These are phyloP conservation scores for Aegithalos caudatus DNA, from an alignment of 2,113 vertebrate species.

Conservation along the genomic window DNA sequence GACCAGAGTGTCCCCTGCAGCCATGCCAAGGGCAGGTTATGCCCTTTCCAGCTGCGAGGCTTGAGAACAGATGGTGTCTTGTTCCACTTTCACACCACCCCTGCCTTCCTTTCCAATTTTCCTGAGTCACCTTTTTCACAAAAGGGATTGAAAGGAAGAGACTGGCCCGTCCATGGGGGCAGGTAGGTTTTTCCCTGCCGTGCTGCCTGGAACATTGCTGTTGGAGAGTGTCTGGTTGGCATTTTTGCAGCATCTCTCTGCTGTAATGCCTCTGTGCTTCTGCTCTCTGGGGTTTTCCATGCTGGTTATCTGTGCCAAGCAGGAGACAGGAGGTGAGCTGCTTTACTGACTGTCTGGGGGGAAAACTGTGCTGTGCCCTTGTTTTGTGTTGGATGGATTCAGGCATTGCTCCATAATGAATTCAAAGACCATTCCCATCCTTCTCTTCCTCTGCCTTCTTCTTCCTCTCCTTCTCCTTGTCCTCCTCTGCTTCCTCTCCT, in stretches of 20 bases:
- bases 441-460: no score
- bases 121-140: background rate
- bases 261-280: background rate
- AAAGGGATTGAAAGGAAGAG: background rate
- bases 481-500: background rate
- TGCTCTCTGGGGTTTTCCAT: background rate
- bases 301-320: background rate
- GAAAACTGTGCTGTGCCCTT: background rate
- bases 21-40: background rate
- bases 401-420: background rate
- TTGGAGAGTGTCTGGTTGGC: accelerated
- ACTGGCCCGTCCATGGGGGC: accelerated
- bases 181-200: background rate
- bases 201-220: background rate
- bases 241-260: background rate
- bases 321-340: background rate
- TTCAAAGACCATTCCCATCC: background rate
- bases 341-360: background rate
- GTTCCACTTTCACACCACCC: background rate
- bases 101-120: background rate
- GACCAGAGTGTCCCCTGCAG: background rate
- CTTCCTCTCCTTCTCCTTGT: background rate
- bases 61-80: background rate
- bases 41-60: background rate
- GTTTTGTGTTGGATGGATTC: background rate